Evolutionary conservation across 2,113 vertebrate species (phyloP), one percentile per base, ranked within the genome.

Genomic region (Notiomystis cincta): DNA sequence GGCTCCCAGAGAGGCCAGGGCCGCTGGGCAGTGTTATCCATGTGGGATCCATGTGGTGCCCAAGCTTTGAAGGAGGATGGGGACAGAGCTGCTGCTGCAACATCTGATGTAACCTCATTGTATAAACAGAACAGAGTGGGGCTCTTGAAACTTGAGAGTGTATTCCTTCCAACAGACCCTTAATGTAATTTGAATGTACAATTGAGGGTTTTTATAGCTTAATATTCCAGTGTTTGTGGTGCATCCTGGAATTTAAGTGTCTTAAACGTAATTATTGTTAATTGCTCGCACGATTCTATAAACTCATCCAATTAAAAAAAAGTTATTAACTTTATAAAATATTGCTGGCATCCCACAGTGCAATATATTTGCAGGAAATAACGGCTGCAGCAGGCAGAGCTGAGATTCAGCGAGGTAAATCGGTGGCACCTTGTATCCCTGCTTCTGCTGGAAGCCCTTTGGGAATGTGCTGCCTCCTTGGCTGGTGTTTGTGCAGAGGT

Each of bases 261-360:
- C 97, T 98, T 98, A 97, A 97, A 96, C 82, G 62, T 98, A 98
- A 98, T 98, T 98, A 98, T 97, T 98, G 97, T 97, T 98, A 98
- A 98, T 98, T 98, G 97, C 97, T 90, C 89, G 35, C 95, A 96
- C 95, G 96, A 97, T 98, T 98, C 97, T 97, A 97, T 97, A 97
- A 98, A 98, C 96, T 98, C 98, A 98, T 98, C 98, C 97, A 98
- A 98, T 98, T 98, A 98, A 97, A 97, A 97, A 97, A 98, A 98
- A 98, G 98, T 98, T 98, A 98, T 98, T 98, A 98, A 98, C 98
- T 98, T 98, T 97, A 98, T 97, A 98, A 98, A 98, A 98, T 96
- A 98, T 97, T 50, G 2, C 97, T 95, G 98, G 97, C 97, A 71
- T 98, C 98, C 97, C 97, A 97, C 97, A 79, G 98, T 87, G 97